Base-by-base conservation (phyloP, 37 sponge, comb jelly and placozoan species). In the Haliclona indistincta region DNA sequence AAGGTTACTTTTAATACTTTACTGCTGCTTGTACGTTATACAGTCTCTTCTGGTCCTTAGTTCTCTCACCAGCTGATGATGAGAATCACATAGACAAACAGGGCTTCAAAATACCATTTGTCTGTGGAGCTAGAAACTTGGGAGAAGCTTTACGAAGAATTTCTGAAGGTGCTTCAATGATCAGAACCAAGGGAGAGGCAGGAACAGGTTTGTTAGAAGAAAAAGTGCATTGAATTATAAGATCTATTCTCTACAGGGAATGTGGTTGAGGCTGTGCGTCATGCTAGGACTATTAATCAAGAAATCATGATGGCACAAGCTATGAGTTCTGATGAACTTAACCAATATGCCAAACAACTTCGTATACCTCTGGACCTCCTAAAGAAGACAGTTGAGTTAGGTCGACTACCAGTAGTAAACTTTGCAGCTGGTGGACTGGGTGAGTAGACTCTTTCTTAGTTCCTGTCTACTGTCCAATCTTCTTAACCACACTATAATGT, bases 341-440 rank as follows among this genome's bases (percentile, higher is more conserved):
- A 81, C 56, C 71, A 87, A 62, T 90, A 90, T 63, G 91, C 91
- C 56, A 85, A 85, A 54, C 37, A 81, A 53, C 56, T 90, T 43
- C 78, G 91, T 0, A 86, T 89, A 34, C 47, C 90, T 23, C 58
- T 84, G 15, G 85, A 89, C 17, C 86, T 89, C 0, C 77, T 90
- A 36, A 76, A 78, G 70, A 77, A 90, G 68, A 90, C 91, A 35
- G 86, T 83, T 22, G 40, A 90, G 49, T 63, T 90, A 4, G 91
- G 91, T 0, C 70, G 91, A 52, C 44, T 90, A 44, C 91, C 91
- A 33, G 91, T 90, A 26, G 91, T 90, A 42, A 90, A 85, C 79
- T 90, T 90, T 85, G 91, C 91, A 25, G 91, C 91, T 38, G 91
- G 91, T 38, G 91, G 91, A 2, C 51, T 90, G 8, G 87, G 87